Base-by-base conservation (phyloP, 2,888 invertebrate species). In the Lepas anatifera region DNA sequence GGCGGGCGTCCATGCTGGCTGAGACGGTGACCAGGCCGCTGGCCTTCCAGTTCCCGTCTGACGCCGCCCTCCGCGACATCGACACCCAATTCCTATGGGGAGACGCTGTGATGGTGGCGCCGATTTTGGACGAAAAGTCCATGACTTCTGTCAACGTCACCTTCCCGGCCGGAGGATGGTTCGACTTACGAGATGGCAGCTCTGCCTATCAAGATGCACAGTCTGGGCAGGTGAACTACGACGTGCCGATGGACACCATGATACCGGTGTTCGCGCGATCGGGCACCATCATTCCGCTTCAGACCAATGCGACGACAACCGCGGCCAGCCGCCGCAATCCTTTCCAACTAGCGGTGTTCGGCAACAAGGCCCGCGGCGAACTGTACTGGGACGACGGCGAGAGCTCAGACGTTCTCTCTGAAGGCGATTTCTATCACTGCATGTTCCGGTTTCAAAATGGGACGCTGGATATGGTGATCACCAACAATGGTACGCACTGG, bases 81-180 rank as follows among this genome's bases (percentile, higher is more conserved):
- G 76, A 76, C 68, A 74, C 74, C 27, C 78, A 78, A 71, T 78
- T 78, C 71, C 50, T 78, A 50, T 81, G 81, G 81, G 81, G 81
- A 11, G 73, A 76, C 39, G 78, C 76, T 22, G 73, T 82, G 25
- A 73, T 81, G 70, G 77, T 81, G 29, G 78, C 76, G 3, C 77
- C 77, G 2, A 74, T 76, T 10, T 43, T 77, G 11, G 10, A n/a
- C 13, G 71, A 75, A 63, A 72, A 72, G 70, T 74, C 72, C 13
- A 70, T 68, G 11, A 75, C 43, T 75, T 79, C 78, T 75, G 78
- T 80, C 48, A 73, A 77, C 76, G 75, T 76, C 68, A 75, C 78
- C 72, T 77, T 78, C 72, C 78, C 78, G 4, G 71, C 74, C 27
- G 76, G 75, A 32, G 69, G 74, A 18, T 78, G 77, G 77, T 78